Conservation (phyloP, 2,113 vertebrate genomes). For the Triplophysa rosa region DNA sequence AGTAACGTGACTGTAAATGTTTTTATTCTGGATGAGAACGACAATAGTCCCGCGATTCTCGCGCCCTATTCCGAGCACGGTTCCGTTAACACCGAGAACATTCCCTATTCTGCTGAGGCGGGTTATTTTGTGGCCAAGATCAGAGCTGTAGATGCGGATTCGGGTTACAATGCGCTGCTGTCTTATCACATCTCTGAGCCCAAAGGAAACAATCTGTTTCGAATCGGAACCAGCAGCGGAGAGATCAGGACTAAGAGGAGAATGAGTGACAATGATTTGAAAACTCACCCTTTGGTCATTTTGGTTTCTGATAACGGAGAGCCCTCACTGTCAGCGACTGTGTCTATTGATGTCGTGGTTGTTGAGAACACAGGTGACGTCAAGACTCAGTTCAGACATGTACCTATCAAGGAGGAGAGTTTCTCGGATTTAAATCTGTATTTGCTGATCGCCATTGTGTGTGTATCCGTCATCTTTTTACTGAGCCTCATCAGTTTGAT, state of each 20-base stretch:
- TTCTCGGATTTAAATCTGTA: conserved; percentile 56
- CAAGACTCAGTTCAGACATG: conserved; percentile 43
- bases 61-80: conserved; percentile 41
- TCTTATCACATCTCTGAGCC: conserved; percentile 66
- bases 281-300: conserved; percentile 57
- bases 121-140: conserved; percentile 73
- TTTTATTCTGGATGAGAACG: conserved; percentile 70
- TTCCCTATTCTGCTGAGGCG: conserved; percentile 41
- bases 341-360: conserved; percentile 60
- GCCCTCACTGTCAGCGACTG: conserved; percentile 55
- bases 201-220: conserved; percentile 55
- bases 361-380: conserved; percentile 46
- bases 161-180: conserved; percentile 74
- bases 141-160: conserved; percentile 70
- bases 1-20: conserved; percentile 68
- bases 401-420: conserved; percentile 41
- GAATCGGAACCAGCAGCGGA: conserved; percentile 50
- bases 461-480: conserved; percentile 53
- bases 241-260: conserved; percentile 66
- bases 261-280: conserved; percentile 68
- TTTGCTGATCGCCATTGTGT: conserved; percentile 52
- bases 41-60: conserved; percentile 64
- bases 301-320: conserved; percentile 61
- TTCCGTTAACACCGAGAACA: conserved; percentile 34
- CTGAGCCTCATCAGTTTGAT: conserved; percentile 56